Evolutionary conservation across 2,113 vertebrate genomes (phyloP), one percentile per base, ranked within the genome.

Genomic region (Sphaerodactylus townsendi): DNA sequence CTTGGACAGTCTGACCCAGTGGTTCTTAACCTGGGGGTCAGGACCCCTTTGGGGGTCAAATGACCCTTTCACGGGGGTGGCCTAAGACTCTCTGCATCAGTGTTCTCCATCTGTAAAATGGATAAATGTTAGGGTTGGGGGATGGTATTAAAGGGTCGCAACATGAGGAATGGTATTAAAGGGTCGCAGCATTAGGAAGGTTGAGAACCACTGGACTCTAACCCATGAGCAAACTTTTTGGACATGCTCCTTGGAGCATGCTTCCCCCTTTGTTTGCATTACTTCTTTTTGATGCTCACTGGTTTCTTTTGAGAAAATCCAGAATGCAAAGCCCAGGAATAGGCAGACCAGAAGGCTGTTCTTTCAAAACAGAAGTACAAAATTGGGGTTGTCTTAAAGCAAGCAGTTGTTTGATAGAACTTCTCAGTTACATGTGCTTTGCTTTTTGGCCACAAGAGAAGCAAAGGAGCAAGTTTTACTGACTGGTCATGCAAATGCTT

Each of bases 391-490:
- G 15, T 46, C n/a, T 46, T 53, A 28, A 35, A n/a, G 39, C 14
- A 8, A 62, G 72, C 37, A 30, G 2, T 73, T 56, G 1, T 74
- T 76, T 77, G 76, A 48, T 94, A 92, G 93, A 93, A 93, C 86
- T 93, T 95, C 91, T 92, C 88, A 90, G 89, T 87, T 93, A 90
- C 82, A 50, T 44, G 35, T 73, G 0, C 50, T 39, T 76, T 17
- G 13, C 46, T 35, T 83, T 82, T 46, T 0, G 41, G 85, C 86
- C 79, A 89, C 89, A 87, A 59, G 10, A 62, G 85, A 88, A 66
- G 1, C 5, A 86, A 86, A 50, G 0, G 0, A 87, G 33, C 91
- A 92, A 90, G 91, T 94, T 93, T 90, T 92, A 90, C 88, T 87
- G 78, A 82, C 77, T 80, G 77, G 46, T 90, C 77, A 89, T 89